A percentile compares a stretch with the other conserved stretches of the same genome.
phyloP scores from a whole-genome alignment of 2,888 invertebrate species.

The Lasioglossum marginatum region DNA sequence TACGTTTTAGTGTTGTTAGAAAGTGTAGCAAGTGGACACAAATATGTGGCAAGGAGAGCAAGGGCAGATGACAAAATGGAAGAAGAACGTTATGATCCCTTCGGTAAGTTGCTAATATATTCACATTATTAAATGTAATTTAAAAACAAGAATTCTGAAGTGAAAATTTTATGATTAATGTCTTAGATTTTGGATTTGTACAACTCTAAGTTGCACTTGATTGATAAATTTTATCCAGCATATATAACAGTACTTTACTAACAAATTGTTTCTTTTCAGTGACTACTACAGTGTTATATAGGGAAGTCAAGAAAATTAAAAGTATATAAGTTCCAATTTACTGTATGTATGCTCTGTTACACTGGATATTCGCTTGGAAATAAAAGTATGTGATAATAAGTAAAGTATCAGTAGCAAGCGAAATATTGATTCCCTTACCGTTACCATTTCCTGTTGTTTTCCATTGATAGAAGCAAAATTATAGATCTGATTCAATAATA shows the following conservation, averaged over 20 bases:
- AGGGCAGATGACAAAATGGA: slow-evolving; percentile 92
- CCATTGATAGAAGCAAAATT: not conserved
- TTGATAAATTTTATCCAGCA: not conserved
- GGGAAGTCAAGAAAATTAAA: slow-evolving; percentile 90
- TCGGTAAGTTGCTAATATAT: slow-evolving; percentile 87
- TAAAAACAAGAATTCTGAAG: not conserved
- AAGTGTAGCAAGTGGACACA: slow-evolving; percentile 92
- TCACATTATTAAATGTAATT: not conserved
- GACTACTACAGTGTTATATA: slow-evolving; percentile 88
- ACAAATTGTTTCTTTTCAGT: slow-evolving; percentile 86
- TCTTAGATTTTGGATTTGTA: not conserved
- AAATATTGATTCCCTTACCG: not conserved
- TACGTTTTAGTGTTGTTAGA: slow-evolving; percentile 91
- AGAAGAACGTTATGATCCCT: slow-evolving; percentile 91
- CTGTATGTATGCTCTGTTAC: not conserved
- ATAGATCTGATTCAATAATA: not conserved
- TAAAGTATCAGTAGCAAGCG: not conserved
- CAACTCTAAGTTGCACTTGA: not conserved
- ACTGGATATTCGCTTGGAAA: not conserved
- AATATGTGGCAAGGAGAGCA: slow-evolving; percentile 88
- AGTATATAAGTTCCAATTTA: slow-evolving; percentile 27
- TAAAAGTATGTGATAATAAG: slow-evolving; percentile 6
- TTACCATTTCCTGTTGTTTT: not conserved
- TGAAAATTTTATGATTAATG: not conserved
- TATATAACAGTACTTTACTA: not conserved